Percentiles rank a stretch among this genome's conserved stretches.
phyloP scores from a whole-genome alignment of 1,140 invertebrate genomes.

The Zaprionus vittiger region DNA sequence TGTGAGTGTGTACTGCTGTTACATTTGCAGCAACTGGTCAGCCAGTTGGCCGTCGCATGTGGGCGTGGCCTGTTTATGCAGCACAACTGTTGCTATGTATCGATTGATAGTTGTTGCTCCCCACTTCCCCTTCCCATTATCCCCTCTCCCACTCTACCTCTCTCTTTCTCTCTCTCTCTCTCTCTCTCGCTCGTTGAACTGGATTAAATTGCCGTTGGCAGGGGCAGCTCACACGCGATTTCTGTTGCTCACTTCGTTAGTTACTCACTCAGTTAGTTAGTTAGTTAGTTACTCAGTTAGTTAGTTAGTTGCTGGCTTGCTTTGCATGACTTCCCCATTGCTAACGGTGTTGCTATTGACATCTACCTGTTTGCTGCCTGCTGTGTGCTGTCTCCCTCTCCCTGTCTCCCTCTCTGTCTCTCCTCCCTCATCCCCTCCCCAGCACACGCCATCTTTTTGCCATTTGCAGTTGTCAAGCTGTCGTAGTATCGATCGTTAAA shows the following conservation, averaged over 20 bases:
- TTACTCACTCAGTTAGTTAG: slow-evolving; percentile 27
- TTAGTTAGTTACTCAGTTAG: slow-evolving; percentile 38
- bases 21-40: slow-evolving; percentile 49
- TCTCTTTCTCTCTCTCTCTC: background rate
- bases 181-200: slow-evolving; percentile 22
- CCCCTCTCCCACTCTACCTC: background rate
- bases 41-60: slow-evolving; percentile 48
- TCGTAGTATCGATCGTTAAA: slow-evolving; percentile 76
- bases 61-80: slow-evolving; percentile 68
- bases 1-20: slow-evolving; percentile 29
- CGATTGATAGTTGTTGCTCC: slow-evolving; percentile 48
- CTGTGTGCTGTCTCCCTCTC: background rate
- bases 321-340: slow-evolving; percentile 10
- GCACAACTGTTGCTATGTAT: slow-evolving; percentile 52
- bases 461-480: slow-evolving; percentile 72
- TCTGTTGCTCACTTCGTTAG: slow-evolving; percentile 20
- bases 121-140: background rate
- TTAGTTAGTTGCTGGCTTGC: background rate
- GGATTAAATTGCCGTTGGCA: slow-evolving; percentile 54
- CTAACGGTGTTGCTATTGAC: slow-evolving; percentile 24
- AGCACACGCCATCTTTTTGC: slow-evolving; percentile 55
- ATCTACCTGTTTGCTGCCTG: slow-evolving; percentile 3
- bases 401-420: background rate
- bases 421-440: background rate
- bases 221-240: slow-evolving; percentile 41